phyloP scores from a whole-genome alignment of 2,113 vertebrate genomes.

The Chionis minor region DNA sequence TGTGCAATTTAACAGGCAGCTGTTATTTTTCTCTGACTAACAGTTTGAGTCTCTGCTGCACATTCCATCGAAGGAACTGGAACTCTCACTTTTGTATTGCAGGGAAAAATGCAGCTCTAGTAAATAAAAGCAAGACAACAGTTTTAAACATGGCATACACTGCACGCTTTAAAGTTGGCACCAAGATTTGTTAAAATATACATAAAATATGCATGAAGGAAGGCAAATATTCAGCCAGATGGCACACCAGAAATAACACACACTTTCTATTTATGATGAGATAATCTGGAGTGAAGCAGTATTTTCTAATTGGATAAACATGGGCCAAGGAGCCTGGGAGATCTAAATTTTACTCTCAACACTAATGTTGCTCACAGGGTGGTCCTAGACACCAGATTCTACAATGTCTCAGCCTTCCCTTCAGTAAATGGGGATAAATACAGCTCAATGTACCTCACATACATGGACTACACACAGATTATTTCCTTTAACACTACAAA shows the following conservation, averaged over 20 bases:
- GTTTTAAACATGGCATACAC: not conserved
- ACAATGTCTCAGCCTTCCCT: not conserved
- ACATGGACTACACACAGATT: not conserved
- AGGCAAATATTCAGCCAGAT: constrained; percentile 29
- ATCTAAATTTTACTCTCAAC: not conserved
- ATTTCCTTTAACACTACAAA: not conserved
- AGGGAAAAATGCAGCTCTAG: not conserved
- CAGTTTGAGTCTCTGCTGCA: not conserved
- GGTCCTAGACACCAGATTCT: constrained; percentile 3
- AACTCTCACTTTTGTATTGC: not conserved
- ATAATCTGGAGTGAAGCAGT: constrained; percentile 21
- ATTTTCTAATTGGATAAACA: constrained; percentile 39
- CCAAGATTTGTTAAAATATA: not conserved
- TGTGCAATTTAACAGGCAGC: not conserved
- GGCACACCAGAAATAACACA: constrained; percentile 28
- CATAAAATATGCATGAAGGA: not conserved
- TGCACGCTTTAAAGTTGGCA: not conserved
- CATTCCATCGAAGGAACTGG: not conserved
- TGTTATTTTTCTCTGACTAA: not conserved
- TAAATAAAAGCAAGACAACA: not conserved
- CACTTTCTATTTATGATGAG: constrained; percentile 15
- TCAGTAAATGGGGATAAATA: not conserved
- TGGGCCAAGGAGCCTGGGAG: not conserved
- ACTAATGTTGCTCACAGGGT: not conserved
- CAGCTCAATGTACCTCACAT: not conserved